phyloP scores from a whole-genome alignment of 1,140 invertebrate genomes.

The Solenopsis invicta region DNA sequence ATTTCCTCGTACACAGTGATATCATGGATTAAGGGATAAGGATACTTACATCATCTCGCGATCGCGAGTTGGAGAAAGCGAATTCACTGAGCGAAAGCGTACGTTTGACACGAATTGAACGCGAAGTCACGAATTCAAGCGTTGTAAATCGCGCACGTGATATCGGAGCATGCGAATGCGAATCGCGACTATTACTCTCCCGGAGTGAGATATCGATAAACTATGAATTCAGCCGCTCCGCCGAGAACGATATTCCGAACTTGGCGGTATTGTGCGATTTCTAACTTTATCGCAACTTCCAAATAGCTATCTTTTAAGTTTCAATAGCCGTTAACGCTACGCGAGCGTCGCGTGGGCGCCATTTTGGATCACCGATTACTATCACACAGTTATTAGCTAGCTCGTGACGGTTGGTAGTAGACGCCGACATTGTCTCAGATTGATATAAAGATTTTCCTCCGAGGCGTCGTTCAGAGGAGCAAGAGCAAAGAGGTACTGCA shows the following conservation, averaged over 20 bases:
- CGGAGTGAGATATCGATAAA: constrained; percentile 35
- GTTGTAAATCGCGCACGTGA: constrained; percentile 45
- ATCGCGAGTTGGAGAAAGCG: constrained; percentile 17
- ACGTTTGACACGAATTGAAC: constrained; percentile 25
- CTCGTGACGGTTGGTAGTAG: not conserved
- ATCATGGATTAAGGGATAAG: not conserved
- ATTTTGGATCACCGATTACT: not conserved
- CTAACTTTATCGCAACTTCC: constrained; percentile 33
- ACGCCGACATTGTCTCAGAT: not conserved
- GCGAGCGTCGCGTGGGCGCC: not conserved
- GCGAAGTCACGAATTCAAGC: constrained; percentile 37
- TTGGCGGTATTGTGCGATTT: constrained; percentile 37
- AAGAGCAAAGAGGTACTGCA: not conserved
- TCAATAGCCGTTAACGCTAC: not conserved
- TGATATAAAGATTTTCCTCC: not conserved
- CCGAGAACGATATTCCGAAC: constrained; percentile 28
- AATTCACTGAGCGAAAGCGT: constrained; percentile 29
- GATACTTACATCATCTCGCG: not conserved
- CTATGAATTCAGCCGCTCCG: constrained; percentile 31
- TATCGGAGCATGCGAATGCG: constrained; percentile 32
- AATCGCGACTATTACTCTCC: constrained; percentile 22
- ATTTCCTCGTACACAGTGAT: not conserved
- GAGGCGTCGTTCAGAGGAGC: not conserved
- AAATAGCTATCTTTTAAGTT: constrained; percentile 38
- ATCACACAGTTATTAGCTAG: not conserved